Conservation (phyloP, 2,888 invertebrate genomes). For the Orchestes rusci region DNA sequence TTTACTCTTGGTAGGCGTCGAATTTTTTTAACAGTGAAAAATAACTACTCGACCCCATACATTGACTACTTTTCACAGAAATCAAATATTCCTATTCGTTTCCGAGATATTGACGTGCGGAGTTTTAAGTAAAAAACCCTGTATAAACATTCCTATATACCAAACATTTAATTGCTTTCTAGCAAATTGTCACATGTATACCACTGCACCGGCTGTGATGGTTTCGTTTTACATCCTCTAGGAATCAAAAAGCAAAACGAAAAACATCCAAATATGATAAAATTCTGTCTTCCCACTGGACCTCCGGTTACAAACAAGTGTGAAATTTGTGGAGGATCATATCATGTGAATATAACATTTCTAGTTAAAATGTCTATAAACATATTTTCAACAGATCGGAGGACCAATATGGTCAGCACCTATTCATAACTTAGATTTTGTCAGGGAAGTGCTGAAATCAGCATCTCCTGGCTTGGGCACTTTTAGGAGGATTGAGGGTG, state of each 20-base stretch:
- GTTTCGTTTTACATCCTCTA: constrained; percentile 67
- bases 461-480: constrained; percentile 56
- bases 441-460: constrained; percentile 54
- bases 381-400: constrained; percentile 54
- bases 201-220: constrained; percentile 87
- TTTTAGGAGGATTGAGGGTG: constrained; percentile 66
- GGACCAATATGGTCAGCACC: constrained; percentile 93
- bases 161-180: constrained; percentile 16
- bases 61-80: no score
- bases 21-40: no score
- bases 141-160: constrained; percentile 2
- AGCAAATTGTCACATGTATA: constrained; percentile 84
- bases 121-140: no score
- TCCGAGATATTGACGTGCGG: no score
- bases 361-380: background rate
- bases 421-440: constrained; percentile 74
- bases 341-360: constrained; percentile 53
- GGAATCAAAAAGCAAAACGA: constrained; percentile 56
- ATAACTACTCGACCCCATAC: no score
- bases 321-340: constrained; percentile 65
- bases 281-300: constrained; percentile 61
- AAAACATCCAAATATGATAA: constrained; percentile 49
- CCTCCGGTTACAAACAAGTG: constrained; percentile 64
- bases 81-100: no score
- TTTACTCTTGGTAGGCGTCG: no score